A percentile compares a stretch with the other conserved stretches of the same genome.
Evolutionary conservation across 2,888 invertebrate genomes (phyloP).

Genomic region (Drosophila ochracea): DNA sequence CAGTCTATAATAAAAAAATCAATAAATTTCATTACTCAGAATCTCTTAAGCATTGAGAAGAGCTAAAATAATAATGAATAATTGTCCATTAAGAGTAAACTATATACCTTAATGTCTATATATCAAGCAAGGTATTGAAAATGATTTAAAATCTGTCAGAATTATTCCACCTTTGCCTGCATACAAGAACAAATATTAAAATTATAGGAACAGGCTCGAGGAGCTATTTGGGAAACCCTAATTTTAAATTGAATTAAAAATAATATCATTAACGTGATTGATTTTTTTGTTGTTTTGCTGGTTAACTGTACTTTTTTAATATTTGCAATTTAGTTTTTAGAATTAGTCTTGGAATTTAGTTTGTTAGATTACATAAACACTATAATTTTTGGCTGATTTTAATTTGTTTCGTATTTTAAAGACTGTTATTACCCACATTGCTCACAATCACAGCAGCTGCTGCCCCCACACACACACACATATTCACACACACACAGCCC

Average conservation of each 20-base stretch:
- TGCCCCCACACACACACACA: conserved; percentile 1
- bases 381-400: conserved; percentile 17
- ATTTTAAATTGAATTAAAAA: not conserved
- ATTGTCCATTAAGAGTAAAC: not conserved
- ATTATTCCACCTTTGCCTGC: not conserved
- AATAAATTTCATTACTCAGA: not conserved
- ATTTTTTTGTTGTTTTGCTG: not conserved
- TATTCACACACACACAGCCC: not conserved
- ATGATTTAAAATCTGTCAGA: not conserved
- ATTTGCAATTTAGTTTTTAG: not conserved
- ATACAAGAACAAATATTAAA: too few relatives aligned
- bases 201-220: not conserved
- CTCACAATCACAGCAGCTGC: not conserved
- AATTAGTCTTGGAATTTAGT: not conserved
- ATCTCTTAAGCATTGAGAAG: not conserved
- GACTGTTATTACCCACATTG: conserved; percentile 29
- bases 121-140: not conserved
- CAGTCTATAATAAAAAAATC: not conserved
- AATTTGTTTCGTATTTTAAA: conserved; percentile 47
- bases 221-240: not conserved
- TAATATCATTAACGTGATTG: not conserved
- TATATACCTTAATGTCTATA: not conserved
- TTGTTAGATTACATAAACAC: not conserved
- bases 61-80: not conserved
- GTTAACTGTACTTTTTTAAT: not conserved